A percentile compares a stretch with the other conserved stretches of the same genome.
phyloP scores from a whole-genome alignment of 2,888 invertebrate species.

The Abrostola tripartita region DNA sequence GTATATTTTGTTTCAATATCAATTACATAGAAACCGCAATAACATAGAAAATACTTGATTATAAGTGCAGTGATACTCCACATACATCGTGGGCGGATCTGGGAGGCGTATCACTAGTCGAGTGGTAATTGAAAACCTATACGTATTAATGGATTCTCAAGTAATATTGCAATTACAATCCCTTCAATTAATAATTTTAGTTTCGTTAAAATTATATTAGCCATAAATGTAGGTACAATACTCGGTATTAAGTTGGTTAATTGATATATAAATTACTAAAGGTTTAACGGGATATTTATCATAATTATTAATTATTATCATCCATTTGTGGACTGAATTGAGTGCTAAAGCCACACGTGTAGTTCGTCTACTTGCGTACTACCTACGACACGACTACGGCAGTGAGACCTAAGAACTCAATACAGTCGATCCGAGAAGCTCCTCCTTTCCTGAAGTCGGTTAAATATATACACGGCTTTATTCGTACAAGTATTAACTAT shows the following conservation, averaged over 20 bases:
- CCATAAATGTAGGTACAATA: conserved; percentile 11
- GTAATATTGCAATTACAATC: conserved; percentile 45
- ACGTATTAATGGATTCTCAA: conserved; percentile 42
- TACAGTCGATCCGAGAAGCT: no score
- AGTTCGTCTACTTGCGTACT: no score
- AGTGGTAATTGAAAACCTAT: conserved; percentile 50
- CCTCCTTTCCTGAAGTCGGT: no score
- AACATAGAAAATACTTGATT: conserved; percentile 7
- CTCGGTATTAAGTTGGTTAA: conserved; percentile 7
- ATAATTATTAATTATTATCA: conserved; percentile 5
- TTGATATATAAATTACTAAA: conserved; percentile 13
- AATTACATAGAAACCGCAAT: not conserved
- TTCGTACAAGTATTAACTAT: no score
- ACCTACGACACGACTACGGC: no score
- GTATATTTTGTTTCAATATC: no score
- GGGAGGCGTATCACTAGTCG: conserved; percentile 10
- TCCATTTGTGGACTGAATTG: not conserved
- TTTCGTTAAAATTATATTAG: conserved; percentile 39
- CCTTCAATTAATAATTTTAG: conserved; percentile 45
- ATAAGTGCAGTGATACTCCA: conserved; percentile 3
- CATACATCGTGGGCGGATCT: conserved; percentile 6
- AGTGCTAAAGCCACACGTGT: not conserved
- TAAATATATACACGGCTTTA: no score
- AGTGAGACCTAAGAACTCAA: no score
- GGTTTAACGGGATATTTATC: conserved; percentile 13